A percentile compares a stretch with the other conserved stretches of the same genome.
phyloP scores from a whole-genome alignment of 2,113 vertebrate genomes.

The Chlorodrepanis virens region DNA sequence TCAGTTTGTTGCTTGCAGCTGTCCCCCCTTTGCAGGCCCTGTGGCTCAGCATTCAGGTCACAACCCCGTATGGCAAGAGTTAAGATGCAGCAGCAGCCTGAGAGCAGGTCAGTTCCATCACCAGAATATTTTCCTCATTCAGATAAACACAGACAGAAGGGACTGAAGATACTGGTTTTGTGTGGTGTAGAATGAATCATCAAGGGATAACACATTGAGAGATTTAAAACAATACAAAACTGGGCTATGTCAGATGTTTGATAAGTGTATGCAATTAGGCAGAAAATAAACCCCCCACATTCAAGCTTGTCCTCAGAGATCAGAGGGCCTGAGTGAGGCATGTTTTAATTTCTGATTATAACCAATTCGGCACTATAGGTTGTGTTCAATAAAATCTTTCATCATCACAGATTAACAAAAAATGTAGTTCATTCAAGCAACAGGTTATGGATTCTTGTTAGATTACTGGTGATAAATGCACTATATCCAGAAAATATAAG shows the following conservation, averaged over 20 bases:
- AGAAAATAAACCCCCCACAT: not conserved
- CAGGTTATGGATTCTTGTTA: not conserved
- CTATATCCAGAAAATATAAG: not conserved
- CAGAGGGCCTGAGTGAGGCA: not conserved
- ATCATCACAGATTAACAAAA: no score
- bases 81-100: not conserved
- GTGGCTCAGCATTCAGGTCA: not conserved
- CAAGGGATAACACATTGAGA: not conserved
- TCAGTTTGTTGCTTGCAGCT: not conserved
- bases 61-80: not conserved
- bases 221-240: not conserved
- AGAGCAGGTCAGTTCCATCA: not conserved
- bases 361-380: not conserved
- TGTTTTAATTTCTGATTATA: not conserved
- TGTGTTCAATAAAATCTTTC: fast-evolving
- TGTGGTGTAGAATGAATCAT: not conserved
- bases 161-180: not conserved
- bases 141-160: not conserved
- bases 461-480: fast-evolving
- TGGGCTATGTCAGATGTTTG: not conserved
- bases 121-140: not conserved
- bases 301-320: not conserved
- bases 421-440: not conserved
- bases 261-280: not conserved
- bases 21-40: not conserved